Percentiles rank a stretch among this genome's conserved stretches.
These are phyloP conservation scores for Dinothrombium tinctorium DNA, from an alignment of 1,140 invertebrate species.

Conservation along the genomic window DNA sequence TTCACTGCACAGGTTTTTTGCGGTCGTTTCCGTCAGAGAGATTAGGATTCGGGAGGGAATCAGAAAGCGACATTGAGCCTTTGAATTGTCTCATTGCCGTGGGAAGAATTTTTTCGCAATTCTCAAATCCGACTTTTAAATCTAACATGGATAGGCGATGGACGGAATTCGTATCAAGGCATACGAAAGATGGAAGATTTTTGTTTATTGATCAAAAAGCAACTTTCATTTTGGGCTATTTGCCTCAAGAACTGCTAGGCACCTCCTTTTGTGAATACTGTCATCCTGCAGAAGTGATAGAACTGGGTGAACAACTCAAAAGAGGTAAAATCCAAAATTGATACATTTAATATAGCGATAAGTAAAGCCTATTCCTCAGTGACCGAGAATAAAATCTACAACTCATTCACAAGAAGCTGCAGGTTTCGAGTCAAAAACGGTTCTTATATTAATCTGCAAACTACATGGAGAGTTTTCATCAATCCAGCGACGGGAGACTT, in stretches of 20 bases:
- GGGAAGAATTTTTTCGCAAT: conserved; percentile 10
- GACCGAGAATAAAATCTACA: background rate
- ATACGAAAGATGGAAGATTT: conserved; percentile 34
- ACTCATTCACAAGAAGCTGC: conserved; percentile 33
- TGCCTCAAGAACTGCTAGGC: conserved; percentile 73
- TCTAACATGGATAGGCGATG: conserved; percentile 22
- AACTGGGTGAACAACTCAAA: conserved; percentile 52
- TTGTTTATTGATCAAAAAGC: conserved; percentile 46
- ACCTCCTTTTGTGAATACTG: conserved; percentile 85
- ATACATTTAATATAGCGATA: too few relatives aligned
- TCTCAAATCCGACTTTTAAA: conserved; percentile 33
- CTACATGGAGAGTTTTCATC: conserved; percentile 59
- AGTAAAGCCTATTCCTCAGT: too few relatives aligned
- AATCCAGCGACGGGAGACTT: conserved; percentile 82
- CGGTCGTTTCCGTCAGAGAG: conserved; percentile 71
- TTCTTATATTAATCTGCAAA: conserved; percentile 42
- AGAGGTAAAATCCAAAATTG: too few relatives aligned
- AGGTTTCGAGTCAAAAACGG: conserved; percentile 53
- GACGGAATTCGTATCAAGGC: conserved; percentile 37
- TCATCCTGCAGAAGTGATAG: conserved; percentile 52
- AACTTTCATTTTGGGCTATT: conserved; percentile 60
- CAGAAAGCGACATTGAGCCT: conserved; percentile 43
- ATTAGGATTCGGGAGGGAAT: conserved; percentile 30
- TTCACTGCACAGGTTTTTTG: conserved; percentile 69
- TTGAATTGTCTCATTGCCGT: conserved; percentile 35